Conservation (phyloP, 2,113 vertebrate genomes). For the Formicarius rufipectus region DNA sequence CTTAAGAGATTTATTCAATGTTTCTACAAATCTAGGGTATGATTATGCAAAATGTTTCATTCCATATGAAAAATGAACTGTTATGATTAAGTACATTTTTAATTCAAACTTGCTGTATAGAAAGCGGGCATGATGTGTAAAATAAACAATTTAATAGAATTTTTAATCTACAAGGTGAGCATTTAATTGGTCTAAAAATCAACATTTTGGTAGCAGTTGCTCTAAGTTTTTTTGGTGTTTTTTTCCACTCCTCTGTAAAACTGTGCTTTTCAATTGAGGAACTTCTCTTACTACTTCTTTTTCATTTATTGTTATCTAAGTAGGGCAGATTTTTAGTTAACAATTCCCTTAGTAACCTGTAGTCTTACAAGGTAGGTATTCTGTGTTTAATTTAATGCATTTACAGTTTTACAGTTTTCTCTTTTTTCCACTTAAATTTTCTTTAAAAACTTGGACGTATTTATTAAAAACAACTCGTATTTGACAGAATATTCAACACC, state of each 20-base stretch:
- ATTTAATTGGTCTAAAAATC: conserved; percentile 48
- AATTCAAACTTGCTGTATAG: conserved; percentile 42
- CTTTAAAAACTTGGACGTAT: neutral
- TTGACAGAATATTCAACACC: conserved; percentile 54
- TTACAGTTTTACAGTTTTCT: neutral
- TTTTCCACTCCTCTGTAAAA: neutral
- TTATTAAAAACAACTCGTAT: conserved; percentile 1
- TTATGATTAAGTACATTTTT: conserved; percentile 7
- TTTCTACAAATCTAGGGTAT: conserved; percentile 27
- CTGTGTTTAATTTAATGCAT: neutral
- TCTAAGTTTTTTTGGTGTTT: neutral
- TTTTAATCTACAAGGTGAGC: conserved; percentile 57
- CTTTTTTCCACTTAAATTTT: neutral
- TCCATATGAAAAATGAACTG: conserved; percentile 17
- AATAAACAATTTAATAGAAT: conserved; percentile 53
- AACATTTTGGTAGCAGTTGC: neutral
- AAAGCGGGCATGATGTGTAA: conserved; percentile 26
- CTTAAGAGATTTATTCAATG: conserved; percentile 24
- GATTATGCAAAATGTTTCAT: conserved; percentile 44
- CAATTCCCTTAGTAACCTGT: neutral
- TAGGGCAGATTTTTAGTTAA: neutral
- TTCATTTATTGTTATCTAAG: neutral
- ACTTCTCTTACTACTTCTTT: neutral
- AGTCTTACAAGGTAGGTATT: conserved; percentile 37
- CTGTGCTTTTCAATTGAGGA: neutral